Evolutionary conservation across 2,888 invertebrate genomes (phyloP), one percentile per base, ranked within the genome.

Genomic region (Amiota minor): DNA sequence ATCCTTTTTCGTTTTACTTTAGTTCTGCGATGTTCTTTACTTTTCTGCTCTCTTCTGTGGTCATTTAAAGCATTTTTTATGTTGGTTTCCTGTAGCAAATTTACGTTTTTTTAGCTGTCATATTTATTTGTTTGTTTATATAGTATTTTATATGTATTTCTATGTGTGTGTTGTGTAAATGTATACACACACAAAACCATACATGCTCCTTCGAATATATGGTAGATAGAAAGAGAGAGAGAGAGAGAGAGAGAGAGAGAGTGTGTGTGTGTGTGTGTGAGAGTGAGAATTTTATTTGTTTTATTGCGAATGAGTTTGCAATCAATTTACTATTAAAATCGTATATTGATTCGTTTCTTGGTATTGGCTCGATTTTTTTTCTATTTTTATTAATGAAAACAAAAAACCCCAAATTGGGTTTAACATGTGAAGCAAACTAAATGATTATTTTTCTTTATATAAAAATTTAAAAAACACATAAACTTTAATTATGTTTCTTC

Each of bases 241-340:
- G 14, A 1, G 16, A 9, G 10, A 56, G 16, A 20, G 8, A 14
- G 9, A 62, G 11, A 62, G n/a, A 62, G n/a, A n/a, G n/a, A n/a
- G n/a, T n/a, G n/a, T n/a, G n/a, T n/a, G n/a, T n/a, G n/a, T n/a
- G n/a, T n/a, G n/a, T n/a, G n/a, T n/a, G n/a, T n/a, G 8, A 14
- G 9, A 62, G 11, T 45, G n/a, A 62, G 23, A 18, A n/a, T 68
- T 53, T 23, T 47, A 53, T 68, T 68, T 68, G 67, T 68, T 68
- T 68, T 68, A 14, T 6, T 49, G 53, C 53, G 67, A 68, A 68
- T 68, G 53, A 65, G 62, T 71, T 50, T 53, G 71, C 53, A 64
- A 71, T 71, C 64, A 71, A 71, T 71, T 71, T 71, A 12, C 71
- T 71, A 46, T 71, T 64, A 53, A 35, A 65, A 71, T 35, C 35